phyloP scores from a whole-genome alignment of 2,113 vertebrate genomes.

The Narcine bancroftii region DNA sequence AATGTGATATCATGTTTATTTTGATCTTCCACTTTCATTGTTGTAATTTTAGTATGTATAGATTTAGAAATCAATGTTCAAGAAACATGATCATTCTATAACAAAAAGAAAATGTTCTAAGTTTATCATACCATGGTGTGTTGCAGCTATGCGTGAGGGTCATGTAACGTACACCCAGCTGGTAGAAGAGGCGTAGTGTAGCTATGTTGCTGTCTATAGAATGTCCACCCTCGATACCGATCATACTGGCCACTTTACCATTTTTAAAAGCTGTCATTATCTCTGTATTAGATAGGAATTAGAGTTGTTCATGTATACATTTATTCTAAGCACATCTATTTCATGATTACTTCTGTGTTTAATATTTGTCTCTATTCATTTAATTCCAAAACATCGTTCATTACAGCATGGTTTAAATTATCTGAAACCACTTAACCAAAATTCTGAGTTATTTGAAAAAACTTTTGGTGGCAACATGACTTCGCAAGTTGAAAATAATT shows the following conservation, averaged over 20 bases:
- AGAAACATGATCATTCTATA: background rate
- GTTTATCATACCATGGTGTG: slow-evolving; percentile 74
- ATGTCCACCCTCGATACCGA: slow-evolving; percentile 86
- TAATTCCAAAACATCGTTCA: background rate
- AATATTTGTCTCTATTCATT: background rate
- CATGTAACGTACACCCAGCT: slow-evolving; percentile 80
- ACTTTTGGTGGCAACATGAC: too few relatives aligned
- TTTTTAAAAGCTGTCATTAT: slow-evolving; percentile 54
- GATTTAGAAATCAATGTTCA: background rate
- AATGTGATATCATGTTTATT: background rate
- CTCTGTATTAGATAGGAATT: slow-evolving; percentile 49
- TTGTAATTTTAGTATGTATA: background rate
- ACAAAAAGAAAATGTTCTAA: background rate
- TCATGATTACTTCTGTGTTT: background rate
- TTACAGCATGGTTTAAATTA: too few relatives aligned
- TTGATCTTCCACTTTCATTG: background rate
- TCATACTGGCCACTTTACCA: slow-evolving; percentile 74
- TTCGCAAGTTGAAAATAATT: too few relatives aligned
- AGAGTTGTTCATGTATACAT: background rate
- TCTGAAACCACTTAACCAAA: too few relatives aligned
- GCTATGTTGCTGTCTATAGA: slow-evolving; percentile 87
- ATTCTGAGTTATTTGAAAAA: too few relatives aligned
- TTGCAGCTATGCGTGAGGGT: slow-evolving; percentile 91
- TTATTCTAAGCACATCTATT: background rate
- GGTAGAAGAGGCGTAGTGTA: slow-evolving; percentile 72